Base-by-base conservation (phyloP, 2,888 invertebrate genomes). In the Lasioglossum morio region DNA sequence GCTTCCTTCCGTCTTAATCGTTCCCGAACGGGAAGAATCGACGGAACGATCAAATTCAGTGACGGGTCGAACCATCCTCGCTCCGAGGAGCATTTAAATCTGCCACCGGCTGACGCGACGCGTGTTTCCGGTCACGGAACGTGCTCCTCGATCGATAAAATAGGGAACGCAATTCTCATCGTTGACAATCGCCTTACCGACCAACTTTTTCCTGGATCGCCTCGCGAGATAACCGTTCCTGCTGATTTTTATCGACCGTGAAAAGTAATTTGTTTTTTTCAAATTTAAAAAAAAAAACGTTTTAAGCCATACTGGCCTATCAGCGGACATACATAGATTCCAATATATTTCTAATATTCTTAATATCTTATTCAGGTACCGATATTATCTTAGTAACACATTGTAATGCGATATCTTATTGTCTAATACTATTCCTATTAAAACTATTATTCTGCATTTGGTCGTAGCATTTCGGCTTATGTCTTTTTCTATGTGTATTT, bases 111-210 rank as follows among this genome's bases (percentile, higher is more conserved):
- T n/a, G 34, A 23, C 57, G 57, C 57, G 34, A 37, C 57, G 57
- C 69, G 72, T 73, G 72, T 43, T 57, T 74, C 30, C 73, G 66
- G 34, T 23, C 63, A 66, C 72, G 69, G 30, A 27, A 19, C 30
- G 63, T 63, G 30, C 34, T 37, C 16, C 74, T 43, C 16, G 81
- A 77, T 81, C 81, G 81, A 84, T 81, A 75, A 66, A 84, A 66
- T 77, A 73, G 72, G 23, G 46, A 77, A 84, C 81, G 76, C 72
- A 63, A 83, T 81, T 81, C 63, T 30, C 43, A 72, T 72, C 70
- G 80, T 82, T 80, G 40, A 82, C 23, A 60, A 70, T 37, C 74
- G 60, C 60, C 34, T 70, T 48, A 19, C 23, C 69, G 69, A n/a
- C 12, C 23, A 40, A 19, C 19, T 19, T 8, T 66, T 8, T 19